Conservation (phyloP, 2,888 invertebrate species). For the Agrotis segetum region DNA sequence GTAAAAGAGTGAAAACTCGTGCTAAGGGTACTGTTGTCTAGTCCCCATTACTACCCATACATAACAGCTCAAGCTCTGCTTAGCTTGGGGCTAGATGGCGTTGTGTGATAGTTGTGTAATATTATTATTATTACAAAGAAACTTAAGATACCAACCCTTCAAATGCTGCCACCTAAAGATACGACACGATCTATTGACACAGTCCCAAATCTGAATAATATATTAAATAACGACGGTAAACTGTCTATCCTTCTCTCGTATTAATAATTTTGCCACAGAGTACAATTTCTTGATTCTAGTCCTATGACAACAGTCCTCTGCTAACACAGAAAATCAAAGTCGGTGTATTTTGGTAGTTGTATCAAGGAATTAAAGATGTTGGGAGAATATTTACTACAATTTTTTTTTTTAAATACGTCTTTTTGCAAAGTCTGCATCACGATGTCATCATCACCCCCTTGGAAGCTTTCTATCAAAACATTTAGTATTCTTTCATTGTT, state of each 20-base stretch:
- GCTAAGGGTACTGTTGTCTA: too few relatives aligned
- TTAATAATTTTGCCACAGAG: slow-evolving; percentile 14
- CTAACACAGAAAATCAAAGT: slow-evolving; percentile 29
- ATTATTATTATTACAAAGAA: too few relatives aligned
- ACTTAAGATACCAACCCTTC: neutral
- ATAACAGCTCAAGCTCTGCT: too few relatives aligned
- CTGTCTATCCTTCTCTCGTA: slow-evolving; percentile 2
- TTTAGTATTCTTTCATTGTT: too few relatives aligned
- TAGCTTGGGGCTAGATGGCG: too few relatives aligned
- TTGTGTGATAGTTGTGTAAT: too few relatives aligned
- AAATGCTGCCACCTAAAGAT: slow-evolving; percentile 4
- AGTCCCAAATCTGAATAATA: slow-evolving; percentile 37
- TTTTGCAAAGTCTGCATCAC: too few relatives aligned
- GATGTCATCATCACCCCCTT: too few relatives aligned
- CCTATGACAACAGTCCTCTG: slow-evolving; percentile 47
- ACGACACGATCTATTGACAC: neutral
- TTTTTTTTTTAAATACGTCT: too few relatives aligned
- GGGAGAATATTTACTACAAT: neutral
- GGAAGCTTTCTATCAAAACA: too few relatives aligned
- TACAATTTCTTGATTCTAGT: slow-evolving; percentile 36
- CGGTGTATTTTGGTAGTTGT: slow-evolving; percentile 2
- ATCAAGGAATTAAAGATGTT: slow-evolving; percentile 4
- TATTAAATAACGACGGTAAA: slow-evolving; percentile 24
- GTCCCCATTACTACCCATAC: too few relatives aligned
- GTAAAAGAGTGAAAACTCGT: too few relatives aligned